A percentile compares a stretch with the other conserved stretches of the same genome.
Conservation (phyloP, 2,113 vertebrate genomes). For the Pterophyllum scalare region DNA sequence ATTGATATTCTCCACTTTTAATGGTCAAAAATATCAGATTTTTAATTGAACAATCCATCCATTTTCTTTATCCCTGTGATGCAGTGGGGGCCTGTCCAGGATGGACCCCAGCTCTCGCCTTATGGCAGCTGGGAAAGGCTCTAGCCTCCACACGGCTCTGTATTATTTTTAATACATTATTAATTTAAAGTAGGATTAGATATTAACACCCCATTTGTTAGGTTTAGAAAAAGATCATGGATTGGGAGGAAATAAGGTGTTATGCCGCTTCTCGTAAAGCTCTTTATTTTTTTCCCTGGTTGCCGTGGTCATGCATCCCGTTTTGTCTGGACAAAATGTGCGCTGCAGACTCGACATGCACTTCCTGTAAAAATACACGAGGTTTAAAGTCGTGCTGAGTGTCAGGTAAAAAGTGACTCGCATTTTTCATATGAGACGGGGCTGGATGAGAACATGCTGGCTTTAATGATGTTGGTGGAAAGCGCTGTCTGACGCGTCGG, state of each 20-base stretch:
- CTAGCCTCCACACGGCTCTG: neutral
- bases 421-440: neutral
- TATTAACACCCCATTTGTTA: neutral
- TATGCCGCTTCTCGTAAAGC: neutral
- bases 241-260: neutral
- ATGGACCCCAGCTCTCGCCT: accelerated
- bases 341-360: too few species aligned
- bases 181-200: neutral
- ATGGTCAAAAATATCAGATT: accelerated
- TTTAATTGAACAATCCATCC: accelerated
- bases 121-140: neutral
- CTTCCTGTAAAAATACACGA: too few species aligned
- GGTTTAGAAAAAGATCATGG: neutral
- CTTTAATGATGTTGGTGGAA: neutral
- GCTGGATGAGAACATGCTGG: neutral
- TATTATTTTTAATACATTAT: neutral
- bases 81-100: neutral
- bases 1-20: too few species aligned
- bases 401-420: neutral
- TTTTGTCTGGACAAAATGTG: too few species aligned
- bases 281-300: neutral
- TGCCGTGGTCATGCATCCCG: too few species aligned
- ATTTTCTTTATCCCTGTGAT: neutral
- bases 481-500: neutral
- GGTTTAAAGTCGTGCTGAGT: too few species aligned